phyloP scores from a whole-genome alignment of 2,888 invertebrate species.

The Cantharis rufa region DNA sequence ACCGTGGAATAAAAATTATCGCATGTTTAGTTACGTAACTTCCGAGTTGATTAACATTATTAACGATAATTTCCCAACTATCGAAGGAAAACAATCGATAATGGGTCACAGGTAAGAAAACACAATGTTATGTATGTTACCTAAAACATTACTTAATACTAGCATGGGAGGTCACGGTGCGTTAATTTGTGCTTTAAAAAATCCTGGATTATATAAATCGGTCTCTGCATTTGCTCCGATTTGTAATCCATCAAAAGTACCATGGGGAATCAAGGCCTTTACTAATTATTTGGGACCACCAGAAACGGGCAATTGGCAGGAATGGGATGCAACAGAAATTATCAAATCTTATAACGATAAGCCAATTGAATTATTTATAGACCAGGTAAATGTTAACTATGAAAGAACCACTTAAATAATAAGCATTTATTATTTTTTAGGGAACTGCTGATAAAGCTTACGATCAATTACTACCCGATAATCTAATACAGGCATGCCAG shows the following conservation, averaged over 20 bases:
- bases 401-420: neutral
- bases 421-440: constrained; percentile 56
- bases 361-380: constrained; percentile 81
- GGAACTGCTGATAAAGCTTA: constrained; percentile 84
- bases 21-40: constrained; percentile 95
- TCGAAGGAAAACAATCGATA: constrained; percentile 69
- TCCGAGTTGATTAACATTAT: constrained; percentile 80
- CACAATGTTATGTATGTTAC: neutral
- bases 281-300: constrained; percentile 76
- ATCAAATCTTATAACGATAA: constrained; percentile 83
- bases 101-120: constrained; percentile 74
- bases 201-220: constrained; percentile 83
- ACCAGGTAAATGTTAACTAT: constrained; percentile 70
- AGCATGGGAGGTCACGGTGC: constrained; percentile 99
- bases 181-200: constrained; percentile 84
- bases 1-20: constrained; percentile 92
- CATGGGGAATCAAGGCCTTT: constrained; percentile 90
- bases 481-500: constrained; percentile 74
- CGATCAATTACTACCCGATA: constrained; percentile 81
- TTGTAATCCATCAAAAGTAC: constrained; percentile 80
- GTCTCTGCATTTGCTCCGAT: constrained; percentile 97
- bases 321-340: constrained; percentile 89
- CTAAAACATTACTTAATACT: constrained; percentile 21
- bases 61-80: constrained; percentile 72
- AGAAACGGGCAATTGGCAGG: constrained; percentile 68